These are phyloP conservation scores for Actenoides lindsayi DNA, from an alignment of 2,113 vertebrate genomes.

Conservation along the genomic window DNA sequence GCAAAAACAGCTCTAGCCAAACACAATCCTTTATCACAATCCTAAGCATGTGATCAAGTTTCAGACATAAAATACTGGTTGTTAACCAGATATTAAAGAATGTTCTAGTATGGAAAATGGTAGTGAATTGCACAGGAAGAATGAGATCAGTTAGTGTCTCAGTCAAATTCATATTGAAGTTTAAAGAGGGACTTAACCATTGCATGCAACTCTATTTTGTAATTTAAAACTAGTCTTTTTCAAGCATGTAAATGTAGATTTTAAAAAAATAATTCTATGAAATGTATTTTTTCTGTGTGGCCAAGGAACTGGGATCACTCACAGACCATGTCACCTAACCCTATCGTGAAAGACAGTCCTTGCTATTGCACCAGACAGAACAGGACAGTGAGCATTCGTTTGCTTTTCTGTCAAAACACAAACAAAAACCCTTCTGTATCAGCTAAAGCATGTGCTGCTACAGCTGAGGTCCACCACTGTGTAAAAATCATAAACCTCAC, in stretches of 20 bases:
- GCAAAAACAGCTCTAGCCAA: not conserved
- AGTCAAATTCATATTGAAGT: not conserved
- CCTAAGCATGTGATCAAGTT: not conserved
- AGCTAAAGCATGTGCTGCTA: not conserved
- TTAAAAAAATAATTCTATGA: not conserved
- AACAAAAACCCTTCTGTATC: not conserved
- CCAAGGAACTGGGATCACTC: not conserved
- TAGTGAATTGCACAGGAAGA: not conserved
- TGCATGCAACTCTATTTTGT: not conserved
- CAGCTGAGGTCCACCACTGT: not conserved
- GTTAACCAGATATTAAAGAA: not conserved
- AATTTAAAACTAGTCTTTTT: not conserved
- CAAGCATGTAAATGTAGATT: not conserved
- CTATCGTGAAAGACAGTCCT: not conserved
- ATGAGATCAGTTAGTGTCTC: not conserved
- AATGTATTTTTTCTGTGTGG: not conserved
- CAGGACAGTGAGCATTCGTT: not conserved
- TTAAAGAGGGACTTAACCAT: not conserved
- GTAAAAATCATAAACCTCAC: not conserved
- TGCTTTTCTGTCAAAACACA: not conserved
- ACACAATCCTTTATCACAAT: not conserved
- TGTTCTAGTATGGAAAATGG: not conserved
- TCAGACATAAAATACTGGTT: not conserved
- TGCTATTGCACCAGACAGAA: not conserved
- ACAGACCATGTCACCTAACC: not conserved